Percentiles rank a stretch among this genome's conserved stretches.
phyloP scores from a whole-genome alignment of 2,113 vertebrate species.

The Proterorhinus semilunaris region DNA sequence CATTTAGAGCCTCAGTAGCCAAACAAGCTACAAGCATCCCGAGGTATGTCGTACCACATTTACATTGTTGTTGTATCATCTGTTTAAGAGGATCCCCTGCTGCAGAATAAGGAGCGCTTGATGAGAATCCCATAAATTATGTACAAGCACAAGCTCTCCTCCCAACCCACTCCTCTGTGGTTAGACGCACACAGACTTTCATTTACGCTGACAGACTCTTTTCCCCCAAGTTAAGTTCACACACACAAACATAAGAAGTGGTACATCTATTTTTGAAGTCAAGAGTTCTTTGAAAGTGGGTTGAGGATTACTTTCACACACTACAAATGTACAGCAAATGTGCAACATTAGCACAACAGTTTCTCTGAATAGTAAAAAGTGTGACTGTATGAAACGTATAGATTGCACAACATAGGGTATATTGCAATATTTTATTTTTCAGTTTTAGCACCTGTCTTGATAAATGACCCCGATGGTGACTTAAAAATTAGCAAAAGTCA shows the following conservation, averaged over 20 bases:
- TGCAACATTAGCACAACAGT: constrained; percentile 7
- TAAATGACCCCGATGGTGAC: no score
- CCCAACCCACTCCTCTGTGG: constrained; percentile 6
- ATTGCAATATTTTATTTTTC: no score
- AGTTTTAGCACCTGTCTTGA: no score
- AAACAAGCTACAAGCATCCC: neutral
- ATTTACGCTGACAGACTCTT: constrained; percentile 51
- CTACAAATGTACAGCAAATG: constrained; percentile 9
- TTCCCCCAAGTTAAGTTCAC: constrained; percentile 30
- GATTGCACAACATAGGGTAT: neutral
- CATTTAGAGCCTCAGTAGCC: neutral
- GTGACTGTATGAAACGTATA: neutral
- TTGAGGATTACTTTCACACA: constrained; percentile 1
- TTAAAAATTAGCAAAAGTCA: no score
- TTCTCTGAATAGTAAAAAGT: neutral
- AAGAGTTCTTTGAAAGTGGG: constrained; percentile 15
- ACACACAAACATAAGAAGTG: neutral
- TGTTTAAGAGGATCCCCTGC: constrained; percentile 57
- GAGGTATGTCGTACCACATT: constrained; percentile 16
- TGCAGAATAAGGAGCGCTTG: constrained; percentile 61
- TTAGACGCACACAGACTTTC: constrained; percentile 45
- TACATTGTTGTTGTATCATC: constrained; percentile 53
- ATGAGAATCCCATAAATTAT: constrained; percentile 71
- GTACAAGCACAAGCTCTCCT: constrained; percentile 24
- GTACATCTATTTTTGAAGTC: constrained; percentile 4